Evolutionary conservation across 1,140 invertebrate genomes (phyloP).

Genomic region (Papilio machaon): DNA sequence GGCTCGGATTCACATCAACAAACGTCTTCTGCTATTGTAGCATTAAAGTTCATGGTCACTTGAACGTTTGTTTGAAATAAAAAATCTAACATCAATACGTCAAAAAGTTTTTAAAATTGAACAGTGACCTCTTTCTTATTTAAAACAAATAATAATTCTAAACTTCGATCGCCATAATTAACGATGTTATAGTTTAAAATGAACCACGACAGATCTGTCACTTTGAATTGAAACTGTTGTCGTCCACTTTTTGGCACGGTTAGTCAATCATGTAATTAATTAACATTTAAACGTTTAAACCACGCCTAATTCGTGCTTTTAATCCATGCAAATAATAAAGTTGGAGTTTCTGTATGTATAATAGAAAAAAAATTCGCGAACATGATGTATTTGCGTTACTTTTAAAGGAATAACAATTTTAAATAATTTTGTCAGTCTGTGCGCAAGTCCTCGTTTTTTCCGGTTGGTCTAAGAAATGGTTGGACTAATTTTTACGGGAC

Average conservation of each 20-base stretch:
- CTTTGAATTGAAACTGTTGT: neutral
- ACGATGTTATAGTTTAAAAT: neutral
- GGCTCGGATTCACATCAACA: conserved; percentile 6
- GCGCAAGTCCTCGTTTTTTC: too few species aligned
- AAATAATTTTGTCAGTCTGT: too few species aligned
- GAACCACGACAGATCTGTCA: neutral
- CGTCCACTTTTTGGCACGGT: neutral
- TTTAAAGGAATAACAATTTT: too few species aligned
- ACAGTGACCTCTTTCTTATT: neutral
- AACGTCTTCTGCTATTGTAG: neutral
- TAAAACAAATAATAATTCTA: neutral
- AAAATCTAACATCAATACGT: neutral
- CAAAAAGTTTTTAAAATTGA: neutral
- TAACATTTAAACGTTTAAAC: neutral
- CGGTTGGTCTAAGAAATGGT: too few species aligned
- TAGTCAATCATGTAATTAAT: neutral
- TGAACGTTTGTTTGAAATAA: neutral
- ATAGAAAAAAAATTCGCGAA: too few species aligned
- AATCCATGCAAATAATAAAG: too few species aligned
- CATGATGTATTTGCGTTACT: too few species aligned
- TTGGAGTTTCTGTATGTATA: too few species aligned
- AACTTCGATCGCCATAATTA: neutral
- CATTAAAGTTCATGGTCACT: neutral
- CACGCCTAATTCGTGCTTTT: neutral
- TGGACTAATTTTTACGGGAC: too few species aligned